Evolutionary conservation across 2,797 vertebrate genomes (phyloP).

Genomic region (Muraenolepis orangiensis): DNA sequence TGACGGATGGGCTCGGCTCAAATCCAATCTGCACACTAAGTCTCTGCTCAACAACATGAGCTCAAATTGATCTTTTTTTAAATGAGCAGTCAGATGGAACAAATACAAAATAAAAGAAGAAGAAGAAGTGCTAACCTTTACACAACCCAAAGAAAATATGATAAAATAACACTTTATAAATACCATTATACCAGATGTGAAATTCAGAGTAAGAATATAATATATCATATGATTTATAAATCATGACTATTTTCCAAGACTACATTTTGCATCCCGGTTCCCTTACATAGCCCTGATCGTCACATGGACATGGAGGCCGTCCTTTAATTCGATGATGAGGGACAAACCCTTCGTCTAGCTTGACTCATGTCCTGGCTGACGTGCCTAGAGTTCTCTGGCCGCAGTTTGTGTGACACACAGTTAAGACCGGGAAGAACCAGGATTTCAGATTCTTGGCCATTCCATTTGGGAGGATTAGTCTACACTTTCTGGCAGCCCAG

Average conservation of each 20-base stretch:
- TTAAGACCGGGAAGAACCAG: constrained; percentile 22
- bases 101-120: not conserved
- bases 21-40: not conserved
- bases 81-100: not conserved
- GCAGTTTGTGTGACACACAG: not conserved
- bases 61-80: not conserved
- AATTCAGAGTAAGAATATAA: not conserved
- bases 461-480: constrained; percentile 6
- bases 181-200: not conserved
- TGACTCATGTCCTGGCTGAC: not conserved
- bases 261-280: not conserved
- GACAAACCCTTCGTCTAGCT: not conserved
- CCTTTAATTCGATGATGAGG: not conserved
- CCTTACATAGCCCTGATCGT: not conserved
- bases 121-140: not conserved
- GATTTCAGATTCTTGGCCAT: constrained; percentile 26
- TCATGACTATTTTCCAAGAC: not conserved
- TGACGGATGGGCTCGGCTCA: not conserved
- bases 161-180: not conserved
- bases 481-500: constrained; percentile 27
- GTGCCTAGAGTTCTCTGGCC: not conserved
- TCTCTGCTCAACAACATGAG: not conserved
- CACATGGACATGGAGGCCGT: not conserved
- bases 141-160: not conserved
- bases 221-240: not conserved